Conservation (phyloP, 2,797 vertebrate species). For the Ispidina picta region DNA sequence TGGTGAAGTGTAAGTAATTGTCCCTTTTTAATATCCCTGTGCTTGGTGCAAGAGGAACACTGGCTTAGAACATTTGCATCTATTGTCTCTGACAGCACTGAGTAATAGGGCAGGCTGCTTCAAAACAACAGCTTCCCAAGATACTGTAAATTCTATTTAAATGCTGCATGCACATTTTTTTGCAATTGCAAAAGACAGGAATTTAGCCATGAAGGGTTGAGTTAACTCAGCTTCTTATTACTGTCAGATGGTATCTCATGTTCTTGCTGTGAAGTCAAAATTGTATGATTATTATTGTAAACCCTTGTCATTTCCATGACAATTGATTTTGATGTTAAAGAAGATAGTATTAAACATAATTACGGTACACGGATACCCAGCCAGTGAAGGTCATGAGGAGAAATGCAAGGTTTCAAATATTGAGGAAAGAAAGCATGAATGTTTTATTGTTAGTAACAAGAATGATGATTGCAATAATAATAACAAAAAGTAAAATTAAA, state of each 20-base stretch:
- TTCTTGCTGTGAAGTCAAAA: conserved; percentile 37
- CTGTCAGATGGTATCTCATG: conserved; percentile 27
- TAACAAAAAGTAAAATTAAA: conserved; percentile 26
- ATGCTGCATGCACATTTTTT: neutral
- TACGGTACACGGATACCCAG: conserved; percentile 18
- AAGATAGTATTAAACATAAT: conserved; percentile 42
- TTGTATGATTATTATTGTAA: conserved; percentile 44
- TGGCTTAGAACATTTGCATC: neutral
- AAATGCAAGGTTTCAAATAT: conserved; percentile 19
- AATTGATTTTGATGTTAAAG: conserved; percentile 51
- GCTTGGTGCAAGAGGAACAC: neutral
- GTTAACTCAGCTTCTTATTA: conserved; percentile 35
- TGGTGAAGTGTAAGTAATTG: conserved; percentile 93
- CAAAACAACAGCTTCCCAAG: neutral
- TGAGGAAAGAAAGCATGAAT: neutral
- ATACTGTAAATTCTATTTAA: neutral
- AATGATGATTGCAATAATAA: neutral
- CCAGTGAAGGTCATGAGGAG: conserved; percentile 8
- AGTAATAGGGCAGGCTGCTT: neutral
- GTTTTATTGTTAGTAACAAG: neutral
- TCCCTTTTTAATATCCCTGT: neutral
- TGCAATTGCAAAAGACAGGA: neutral
- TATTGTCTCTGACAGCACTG: neutral
- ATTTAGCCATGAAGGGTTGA: neutral
- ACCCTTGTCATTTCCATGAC: conserved; percentile 58